These are phyloP conservation scores for Onthophagus sagittarius DNA, from an alignment of 2,888 invertebrate genomes.

Conservation along the genomic window DNA sequence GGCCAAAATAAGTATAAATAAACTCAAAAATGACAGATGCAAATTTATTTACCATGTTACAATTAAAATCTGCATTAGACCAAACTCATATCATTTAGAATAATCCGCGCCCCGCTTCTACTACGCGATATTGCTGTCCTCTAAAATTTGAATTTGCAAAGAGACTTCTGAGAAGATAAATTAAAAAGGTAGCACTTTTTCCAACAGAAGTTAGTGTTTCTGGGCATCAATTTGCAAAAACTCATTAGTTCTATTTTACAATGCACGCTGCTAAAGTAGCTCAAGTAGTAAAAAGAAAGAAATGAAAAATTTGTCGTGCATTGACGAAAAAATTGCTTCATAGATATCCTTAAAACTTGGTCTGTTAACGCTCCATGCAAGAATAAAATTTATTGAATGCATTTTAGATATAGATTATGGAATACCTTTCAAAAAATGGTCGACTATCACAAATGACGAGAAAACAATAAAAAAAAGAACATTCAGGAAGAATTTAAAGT, in stretches of 20 bases:
- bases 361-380: not conserved
- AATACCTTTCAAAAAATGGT: not conserved
- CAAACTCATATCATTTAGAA: no score
- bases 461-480: not conserved
- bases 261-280: conserved; percentile 1
- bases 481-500: not conserved
- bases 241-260: conserved; percentile 2
- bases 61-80: no score
- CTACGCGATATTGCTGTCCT: no score
- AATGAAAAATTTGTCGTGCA: not conserved
- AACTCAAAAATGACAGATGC: no score
- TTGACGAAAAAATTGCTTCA: not conserved
- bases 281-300: not conserved
- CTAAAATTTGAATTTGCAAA: no score
- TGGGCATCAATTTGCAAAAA: not conserved
- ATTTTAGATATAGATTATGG: not conserved
- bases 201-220: not conserved
- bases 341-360: not conserved
- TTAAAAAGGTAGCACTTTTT: no score
- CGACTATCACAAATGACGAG: not conserved
- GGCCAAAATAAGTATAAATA: no score
- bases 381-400: conserved; percentile 7
- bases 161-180: no score
- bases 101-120: no score
- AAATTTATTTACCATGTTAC: no score